Evolutionary conservation across 2,888 invertebrate genomes (phyloP), one percentile per base, ranked within the genome.

Genomic region (Drosophila melanosoma): DNA sequence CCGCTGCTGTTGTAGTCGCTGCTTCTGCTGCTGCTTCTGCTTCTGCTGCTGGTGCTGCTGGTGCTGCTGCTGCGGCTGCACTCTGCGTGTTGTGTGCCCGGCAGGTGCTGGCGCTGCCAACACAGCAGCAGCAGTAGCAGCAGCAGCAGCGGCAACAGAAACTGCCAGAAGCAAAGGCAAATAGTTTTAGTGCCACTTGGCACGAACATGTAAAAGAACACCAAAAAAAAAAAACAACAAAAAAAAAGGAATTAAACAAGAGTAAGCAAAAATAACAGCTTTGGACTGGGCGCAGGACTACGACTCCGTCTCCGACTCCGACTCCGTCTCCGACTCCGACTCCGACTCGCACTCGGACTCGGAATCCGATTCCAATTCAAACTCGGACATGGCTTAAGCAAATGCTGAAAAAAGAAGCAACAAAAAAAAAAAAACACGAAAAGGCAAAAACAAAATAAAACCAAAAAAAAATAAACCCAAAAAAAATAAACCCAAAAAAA

Each of bases 171-270:
- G 80, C 73, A 80, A 80, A 79, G 88, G 76, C 84, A 88, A 86
- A 89, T 82, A 87, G 89, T 88, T 87, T 87, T 87, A 89, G 87
- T 89, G 83, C 88, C 89, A 89, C 87, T 89, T 87, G 87, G 90
- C 90, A 89, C 88, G 89, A 87, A 90, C 87, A 80, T 69, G 70
- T 72, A 66, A 80, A 74, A 88, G 72, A 81, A 75, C 80, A 71
- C 74, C 79, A 38, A 77, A 52, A 77, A 69, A 65, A 65, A 69
- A 67, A 35, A 52, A 51, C 23, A 35, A 23, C 53, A 59, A 40
- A 52, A 59, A 38, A n/a, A 40, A 26, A 45, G 10, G 23, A 45
- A 45, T 26, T 33, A 17, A 58, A 42, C 52, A 45, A 57, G 33
- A 65, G 42, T 33, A 57, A 33, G 23, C 51, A 33, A 48, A 49